Base-by-base conservation (phyloP, 1,140 invertebrate genomes). In the Archivesica marissinica region DNA sequence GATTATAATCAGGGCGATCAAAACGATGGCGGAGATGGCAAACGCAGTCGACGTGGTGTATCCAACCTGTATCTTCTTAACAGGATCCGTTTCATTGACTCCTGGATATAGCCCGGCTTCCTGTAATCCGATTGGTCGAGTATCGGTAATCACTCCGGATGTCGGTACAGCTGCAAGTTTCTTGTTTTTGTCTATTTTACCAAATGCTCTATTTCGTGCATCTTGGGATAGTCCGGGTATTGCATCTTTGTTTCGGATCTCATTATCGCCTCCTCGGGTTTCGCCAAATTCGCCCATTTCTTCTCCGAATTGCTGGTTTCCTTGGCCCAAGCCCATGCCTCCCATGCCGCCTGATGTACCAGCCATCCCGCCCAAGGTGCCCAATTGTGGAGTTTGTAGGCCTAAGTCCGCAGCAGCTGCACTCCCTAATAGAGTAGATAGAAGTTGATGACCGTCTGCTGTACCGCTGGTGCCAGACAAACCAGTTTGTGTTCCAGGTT, bases 1-100 rank as follows among this genome's bases (percentile, higher is more conserved):
- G 25, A 93, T 85, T 11, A 93, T 78, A 59, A 82, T 88, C 33
- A 89, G 84, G 0, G 81, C 91, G 1, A 92, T 81, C 20, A 93
- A 44, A 11, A 80, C 79, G 6, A 88, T 91, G 0, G 89, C 75
- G 2, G 89, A 88, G 2, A 93, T 90, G 15, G 90, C 92, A 39
- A 90, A 88, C 0, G 85, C 87, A 1, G 85, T 79, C 17, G 85
- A 76, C 20, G 52, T 44, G 28, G 28, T 64, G 54, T 76, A 74
- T 1, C 41, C 35, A n/a, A 41, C 2, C 44, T 39, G 23, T 66
- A 41, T 17, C 4, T 30, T 68, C 35, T 70, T 47, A 25, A 52
- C 56, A 15, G 74, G 56, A 33, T 80, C 61, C 0, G 35, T 83
- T 7, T 33, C 28, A 64, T 74, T 75, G 9, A 25, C 54, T 28